These are phyloP conservation scores for Clarias platycephalus DNA, from an alignment of 2,797 vertebrate genomes.

Conservation along the genomic window DNA sequence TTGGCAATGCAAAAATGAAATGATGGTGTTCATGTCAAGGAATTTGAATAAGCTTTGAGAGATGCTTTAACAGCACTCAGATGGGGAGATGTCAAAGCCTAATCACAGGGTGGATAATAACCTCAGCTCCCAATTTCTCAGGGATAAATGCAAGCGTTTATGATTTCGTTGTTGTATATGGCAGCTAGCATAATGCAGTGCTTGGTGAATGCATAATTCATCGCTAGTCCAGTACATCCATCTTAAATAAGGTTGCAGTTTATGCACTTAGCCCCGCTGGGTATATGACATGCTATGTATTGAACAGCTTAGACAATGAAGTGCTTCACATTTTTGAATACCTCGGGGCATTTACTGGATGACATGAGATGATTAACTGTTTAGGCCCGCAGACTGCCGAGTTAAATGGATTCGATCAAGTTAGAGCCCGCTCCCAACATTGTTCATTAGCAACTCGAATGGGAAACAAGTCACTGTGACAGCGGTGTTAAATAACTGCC, in stretches of 20 bases:
- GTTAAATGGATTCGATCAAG: constrained; percentile 58
- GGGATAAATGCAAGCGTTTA: constrained; percentile 32
- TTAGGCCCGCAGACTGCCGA: constrained; percentile 46
- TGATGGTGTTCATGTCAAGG: constrained; percentile 24
- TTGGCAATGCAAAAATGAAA: constrained; percentile 15
- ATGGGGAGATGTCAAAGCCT: constrained; percentile 25
- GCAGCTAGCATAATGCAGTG: constrained; percentile 32
- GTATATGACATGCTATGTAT: constrained; percentile 45
- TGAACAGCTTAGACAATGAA: constrained; percentile 45
- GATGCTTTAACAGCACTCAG: constrained; percentile 11
- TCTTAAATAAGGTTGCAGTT: constrained; percentile 47
- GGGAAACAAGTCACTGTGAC: constrained; percentile 56
- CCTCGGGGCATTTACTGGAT: constrained; percentile 50
- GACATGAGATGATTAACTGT: constrained; percentile 59
- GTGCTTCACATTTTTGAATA: constrained; percentile 47
- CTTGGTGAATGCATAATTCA: constrained; percentile 54
- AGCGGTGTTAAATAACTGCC: constrained; percentile 45
- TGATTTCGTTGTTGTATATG: constrained; percentile 40
- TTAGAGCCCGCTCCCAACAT: constrained; percentile 47
- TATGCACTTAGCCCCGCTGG: constrained; percentile 42
- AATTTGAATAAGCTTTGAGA: constrained; percentile 47
- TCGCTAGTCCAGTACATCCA: constrained; percentile 41
- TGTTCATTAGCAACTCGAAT: constrained; percentile 51
- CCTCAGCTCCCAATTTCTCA: constrained; percentile 21
- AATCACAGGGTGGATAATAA: constrained; percentile 39